Evolutionary conservation across 1,140 invertebrate genomes (phyloP).

Genomic region (Bursaphelenchus mucronatus): DNA sequence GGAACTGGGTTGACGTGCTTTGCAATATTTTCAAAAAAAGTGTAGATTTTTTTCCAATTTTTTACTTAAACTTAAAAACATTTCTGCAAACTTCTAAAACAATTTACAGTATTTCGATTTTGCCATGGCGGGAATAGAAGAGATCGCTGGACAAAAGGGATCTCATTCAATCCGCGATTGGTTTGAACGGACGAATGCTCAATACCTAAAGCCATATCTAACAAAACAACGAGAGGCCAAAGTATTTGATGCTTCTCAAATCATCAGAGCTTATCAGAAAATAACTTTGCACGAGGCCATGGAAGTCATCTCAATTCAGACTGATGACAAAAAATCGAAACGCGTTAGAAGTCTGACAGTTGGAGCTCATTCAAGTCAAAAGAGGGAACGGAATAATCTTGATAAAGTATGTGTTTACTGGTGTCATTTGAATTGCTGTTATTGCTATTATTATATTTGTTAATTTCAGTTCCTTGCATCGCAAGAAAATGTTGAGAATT

Average conservation of each 20-base stretch:
- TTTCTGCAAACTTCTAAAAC: too few species aligned
- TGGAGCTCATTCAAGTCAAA: too few species aligned
- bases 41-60: too few species aligned
- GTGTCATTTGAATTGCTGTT: too few species aligned
- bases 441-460: too few species aligned
- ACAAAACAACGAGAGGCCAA: constrained; percentile 34
- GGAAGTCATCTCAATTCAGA: too few species aligned
- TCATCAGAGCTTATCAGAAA: constrained; percentile 22
- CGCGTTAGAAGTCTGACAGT: too few species aligned
- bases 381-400: too few species aligned
- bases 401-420: too few species aligned
- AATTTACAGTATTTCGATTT: constrained; percentile 47
- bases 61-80: not conserved
- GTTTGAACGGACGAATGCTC: constrained; percentile 15
- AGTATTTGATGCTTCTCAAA: constrained; percentile 20
- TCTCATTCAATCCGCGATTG: constrained; percentile 31
- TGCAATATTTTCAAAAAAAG: too few species aligned
- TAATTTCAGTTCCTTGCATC: constrained; percentile 31
- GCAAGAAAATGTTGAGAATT: constrained; percentile 34
- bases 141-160: constrained; percentile 40
- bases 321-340: too few species aligned
- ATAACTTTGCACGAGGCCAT: constrained; percentile 16
- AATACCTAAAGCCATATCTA: not conserved
- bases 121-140: constrained; percentile 48
- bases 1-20: too few species aligned